Base-by-base conservation (phyloP, 2,113 vertebrate species). In the Takifugu bimaculatus region DNA sequence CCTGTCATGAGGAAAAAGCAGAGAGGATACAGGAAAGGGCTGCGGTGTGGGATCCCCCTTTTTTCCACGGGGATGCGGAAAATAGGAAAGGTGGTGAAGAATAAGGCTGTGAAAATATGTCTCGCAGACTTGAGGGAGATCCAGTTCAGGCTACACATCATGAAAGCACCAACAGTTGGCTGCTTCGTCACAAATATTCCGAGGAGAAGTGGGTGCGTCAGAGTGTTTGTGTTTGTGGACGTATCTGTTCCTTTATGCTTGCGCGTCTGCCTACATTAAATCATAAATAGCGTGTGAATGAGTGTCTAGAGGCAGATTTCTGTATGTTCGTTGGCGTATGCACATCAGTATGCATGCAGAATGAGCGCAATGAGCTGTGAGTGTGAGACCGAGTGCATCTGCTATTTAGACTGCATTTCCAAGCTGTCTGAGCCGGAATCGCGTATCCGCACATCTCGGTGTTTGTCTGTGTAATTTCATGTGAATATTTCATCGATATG, bases 101-200 rank as follows among this genome's bases (percentile, higher is more conserved):
- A 39, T 10, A 39, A 11, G 35, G 35, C 35, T 10, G 35, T 39
- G 35, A 39, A 39, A 11, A 6, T 39, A 39, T 11, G 35, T 10
- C 35, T 39, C 9, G 35, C 49, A 65, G 61, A 63, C 79, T 75
- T 68, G 62, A 67, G 81, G 78, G 70, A 82, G 70, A 82, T 79
- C 69, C 63, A 72, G 78, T 87, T 83, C 77, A 80, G 69, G 67
- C 62, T 75, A 83, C 78, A 67, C 57, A 77, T 75, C 77, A 84
- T 76, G 72, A 80, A 87, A 84, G 80, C 60, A 64, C 66, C 44
- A 81, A 68, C 74, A 83, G 80, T 74, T 77, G 75, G 78, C 83
- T 84, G 81, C 80, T 79, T 87, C 74, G 81, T 74, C 80, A 77
- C 74, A 83, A 82, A 87, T 77, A 81, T 80, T 82, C 68, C 58